Evolutionary conservation across 2,888 invertebrate species (phyloP).

Genomic region (Lordiphosa fenestrarum): DNA sequence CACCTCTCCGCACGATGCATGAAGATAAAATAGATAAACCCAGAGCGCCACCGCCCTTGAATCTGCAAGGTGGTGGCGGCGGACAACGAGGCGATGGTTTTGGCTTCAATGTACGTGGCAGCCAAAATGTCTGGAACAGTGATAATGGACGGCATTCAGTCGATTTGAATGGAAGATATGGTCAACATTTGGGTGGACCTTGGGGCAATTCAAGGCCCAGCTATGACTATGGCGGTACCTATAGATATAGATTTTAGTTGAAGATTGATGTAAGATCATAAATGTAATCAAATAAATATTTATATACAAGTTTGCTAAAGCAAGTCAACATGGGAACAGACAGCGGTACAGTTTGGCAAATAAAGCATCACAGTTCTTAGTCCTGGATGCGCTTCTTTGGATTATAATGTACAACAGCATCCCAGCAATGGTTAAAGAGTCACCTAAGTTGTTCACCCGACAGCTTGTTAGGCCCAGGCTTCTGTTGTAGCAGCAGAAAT

Average conservation of each 20-base stretch:
- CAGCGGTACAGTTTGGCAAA: no score
- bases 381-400: no score
- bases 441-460: no score
- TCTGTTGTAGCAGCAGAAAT: no score
- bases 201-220: constrained; percentile 66
- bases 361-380: no score
- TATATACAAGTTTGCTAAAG: no score
- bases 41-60: constrained; percentile 45
- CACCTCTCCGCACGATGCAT: no score
- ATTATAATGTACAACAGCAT: no score
- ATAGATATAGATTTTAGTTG: constrained; percentile 39
- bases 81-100: constrained; percentile 59
- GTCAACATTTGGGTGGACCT: constrained; percentile 73
- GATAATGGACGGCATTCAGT: constrained; percentile 67
- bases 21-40: constrained; percentile 3
- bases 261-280: neutral
- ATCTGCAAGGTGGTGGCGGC: constrained; percentile 56
- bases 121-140: constrained; percentile 69
- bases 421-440: no score
- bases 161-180: constrained; percentile 62
- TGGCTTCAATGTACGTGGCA: constrained; percentile 49
- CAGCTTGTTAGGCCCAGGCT: no score
- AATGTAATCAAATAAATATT: neutral
- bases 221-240: constrained; percentile 45
- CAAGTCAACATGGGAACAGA: no score